A percentile compares a stretch with the other conserved stretches of the same genome.
phyloP scores from a whole-genome alignment of 2,797 vertebrate genomes.

The Microctenopoma steveboyesi region DNA sequence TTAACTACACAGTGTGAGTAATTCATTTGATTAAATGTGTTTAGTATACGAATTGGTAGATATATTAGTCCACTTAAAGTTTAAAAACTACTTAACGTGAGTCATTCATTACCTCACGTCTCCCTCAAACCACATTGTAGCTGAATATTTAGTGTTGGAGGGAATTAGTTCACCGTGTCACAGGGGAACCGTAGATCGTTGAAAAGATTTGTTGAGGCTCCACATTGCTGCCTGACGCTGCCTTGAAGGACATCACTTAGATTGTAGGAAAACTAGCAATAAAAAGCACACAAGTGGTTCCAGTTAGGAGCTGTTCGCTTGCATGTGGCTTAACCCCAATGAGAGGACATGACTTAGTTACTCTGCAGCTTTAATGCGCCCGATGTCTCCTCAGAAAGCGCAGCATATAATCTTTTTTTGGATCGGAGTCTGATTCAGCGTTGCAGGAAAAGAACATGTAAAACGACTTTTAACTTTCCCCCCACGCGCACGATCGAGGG shows the following conservation, averaged over 20 bases:
- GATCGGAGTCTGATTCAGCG: constrained; percentile 78
- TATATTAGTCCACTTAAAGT: constrained; percentile 6
- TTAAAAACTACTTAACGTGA: constrained; percentile 26
- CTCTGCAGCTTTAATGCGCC: constrained; percentile 84
- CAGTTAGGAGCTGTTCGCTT: constrained; percentile 82
- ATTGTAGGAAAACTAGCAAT: constrained; percentile 83
- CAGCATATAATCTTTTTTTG: constrained; percentile 81
- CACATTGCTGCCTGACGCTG: constrained; percentile 64
- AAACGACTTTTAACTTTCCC: constrained; percentile 50
- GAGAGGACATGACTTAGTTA: constrained; percentile 88
- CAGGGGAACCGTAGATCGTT: constrained; percentile 29
- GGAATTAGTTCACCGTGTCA: constrained; percentile 31
- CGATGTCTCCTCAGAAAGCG: constrained; percentile 84
- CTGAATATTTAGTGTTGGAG: constrained; percentile 7
- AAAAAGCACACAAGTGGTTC: constrained; percentile 85
- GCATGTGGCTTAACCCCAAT: constrained; percentile 85
- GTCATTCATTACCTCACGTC: constrained; percentile 7
- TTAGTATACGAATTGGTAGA: constrained; percentile 1
- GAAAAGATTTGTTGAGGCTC: constrained; percentile 68
- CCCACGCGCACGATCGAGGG: constrained; percentile 42
- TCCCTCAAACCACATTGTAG: constrained; percentile 15
- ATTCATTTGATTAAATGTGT: neutral
- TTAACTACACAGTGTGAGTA: neutral
- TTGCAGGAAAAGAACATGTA: constrained; percentile 45
- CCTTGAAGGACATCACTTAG: constrained; percentile 74